Evolutionary conservation across 2,113 vertebrate species (phyloP).

Genomic region (Charina bottae): DNA sequence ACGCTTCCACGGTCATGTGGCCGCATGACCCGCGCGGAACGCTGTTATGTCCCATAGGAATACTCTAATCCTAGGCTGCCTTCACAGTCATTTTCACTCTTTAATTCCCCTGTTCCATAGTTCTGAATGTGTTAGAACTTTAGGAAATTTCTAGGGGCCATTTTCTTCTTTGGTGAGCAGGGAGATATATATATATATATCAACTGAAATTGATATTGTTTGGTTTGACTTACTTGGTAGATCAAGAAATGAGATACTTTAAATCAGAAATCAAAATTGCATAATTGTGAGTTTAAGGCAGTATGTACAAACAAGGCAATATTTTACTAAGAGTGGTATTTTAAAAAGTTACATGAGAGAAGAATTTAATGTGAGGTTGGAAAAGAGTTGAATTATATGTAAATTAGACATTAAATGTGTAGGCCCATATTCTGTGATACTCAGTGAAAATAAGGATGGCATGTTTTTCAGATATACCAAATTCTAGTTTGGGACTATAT

Average conservation of each 20-base stretch:
- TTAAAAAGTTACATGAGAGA: not conserved
- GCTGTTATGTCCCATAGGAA: slow-evolving; percentile 54
- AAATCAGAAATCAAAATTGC: not conserved
- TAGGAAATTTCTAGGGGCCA: slow-evolving; percentile 43
- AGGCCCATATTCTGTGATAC: not conserved
- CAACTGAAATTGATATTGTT: not conserved
- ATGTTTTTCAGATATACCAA: not conserved
- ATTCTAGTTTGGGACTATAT: not conserved
- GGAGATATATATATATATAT: not conserved
- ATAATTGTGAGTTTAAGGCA: not conserved
- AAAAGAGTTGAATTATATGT: slow-evolving; percentile 1
- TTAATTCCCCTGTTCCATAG: not conserved
- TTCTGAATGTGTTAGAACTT: not conserved
- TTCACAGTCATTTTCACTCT: slow-evolving; percentile 40
- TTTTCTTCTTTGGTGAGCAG: slow-evolving; percentile 14
- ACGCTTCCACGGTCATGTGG: too few species aligned
- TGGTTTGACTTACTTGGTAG: not conserved
- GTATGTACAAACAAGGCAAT: not conserved
- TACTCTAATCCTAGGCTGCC: slow-evolving; percentile 31
- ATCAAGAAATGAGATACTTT: not conserved
- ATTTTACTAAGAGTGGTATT: slow-evolving; percentile 1
- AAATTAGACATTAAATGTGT: not conserved
- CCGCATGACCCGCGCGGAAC: too few species aligned
- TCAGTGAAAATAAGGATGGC: not conserved
- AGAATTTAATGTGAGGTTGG: not conserved